phyloP scores from a whole-genome alignment of 2,797 vertebrate genomes.

The Bufotes viridis region DNA sequence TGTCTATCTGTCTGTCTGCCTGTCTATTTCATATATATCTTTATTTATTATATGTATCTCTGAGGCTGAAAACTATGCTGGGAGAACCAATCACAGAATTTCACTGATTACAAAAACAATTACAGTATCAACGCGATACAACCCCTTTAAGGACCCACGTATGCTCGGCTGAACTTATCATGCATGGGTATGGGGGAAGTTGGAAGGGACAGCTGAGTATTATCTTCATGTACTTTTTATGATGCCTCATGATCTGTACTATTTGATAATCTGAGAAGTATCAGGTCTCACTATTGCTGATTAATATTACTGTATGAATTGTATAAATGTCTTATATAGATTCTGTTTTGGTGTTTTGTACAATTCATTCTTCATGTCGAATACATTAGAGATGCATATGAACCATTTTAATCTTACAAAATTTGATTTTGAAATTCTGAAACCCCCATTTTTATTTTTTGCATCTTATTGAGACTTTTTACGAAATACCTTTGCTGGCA shows the following conservation, averaged over 20 bases:
- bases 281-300: neutral
- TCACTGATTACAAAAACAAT: too few species aligned
- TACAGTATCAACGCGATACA: too few species aligned
- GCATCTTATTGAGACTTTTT: neutral
- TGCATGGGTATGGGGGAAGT: too few species aligned
- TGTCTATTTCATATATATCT: too few species aligned
- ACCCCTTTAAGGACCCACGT: too few species aligned
- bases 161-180: too few species aligned
- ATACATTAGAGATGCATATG: neutral
- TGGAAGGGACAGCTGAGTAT: neutral
- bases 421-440: neutral
- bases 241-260: neutral
- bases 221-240: neutral
- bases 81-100: neutral
- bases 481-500: neutral
- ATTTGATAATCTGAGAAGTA: neutral
- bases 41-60: neutral
- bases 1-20: neutral
- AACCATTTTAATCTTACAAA: neutral
- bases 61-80: neutral
- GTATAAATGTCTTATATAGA: neutral
- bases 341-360: neutral
- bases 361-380: neutral
- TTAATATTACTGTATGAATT: neutral
- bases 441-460: neutral